These are phyloP conservation scores for Pteropus alecto DNA, from an alignment of 2,113 vertebrate species.

Conservation along the genomic window DNA sequence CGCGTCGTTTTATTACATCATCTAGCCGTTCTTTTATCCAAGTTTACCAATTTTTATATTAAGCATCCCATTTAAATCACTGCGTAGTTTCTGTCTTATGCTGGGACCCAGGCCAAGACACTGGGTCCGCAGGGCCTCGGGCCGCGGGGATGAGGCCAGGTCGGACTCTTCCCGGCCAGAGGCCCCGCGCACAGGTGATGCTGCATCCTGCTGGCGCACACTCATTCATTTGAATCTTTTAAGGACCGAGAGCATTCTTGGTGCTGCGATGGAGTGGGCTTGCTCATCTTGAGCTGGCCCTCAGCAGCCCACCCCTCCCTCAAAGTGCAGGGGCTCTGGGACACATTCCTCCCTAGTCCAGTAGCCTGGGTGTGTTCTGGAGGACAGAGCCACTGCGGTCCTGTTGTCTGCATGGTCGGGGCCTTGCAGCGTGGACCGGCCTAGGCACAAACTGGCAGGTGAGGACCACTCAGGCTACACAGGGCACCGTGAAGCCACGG, in stretches of 20 bases:
- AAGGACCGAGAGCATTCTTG: background rate
- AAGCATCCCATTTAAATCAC: background rate
- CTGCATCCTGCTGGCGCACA: background rate
- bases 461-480: background rate
- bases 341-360: rapidly evolving
- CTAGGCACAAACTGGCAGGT: background rate
- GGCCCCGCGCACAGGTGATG: too few species aligned
- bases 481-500: background rate
- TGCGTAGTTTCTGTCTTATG: background rate
- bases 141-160: background rate
- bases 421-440: too few species aligned
- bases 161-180: background rate
- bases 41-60: background rate
- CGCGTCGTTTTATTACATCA: background rate
- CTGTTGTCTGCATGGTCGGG: background rate
- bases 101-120: background rate
- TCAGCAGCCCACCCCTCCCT: background rate
- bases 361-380: background rate
- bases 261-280: background rate
- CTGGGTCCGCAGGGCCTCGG: background rate
- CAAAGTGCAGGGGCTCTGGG: background rate
- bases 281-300: background rate
- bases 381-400: background rate
- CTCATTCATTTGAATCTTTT: background rate
- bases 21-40: background rate